phyloP scores from a whole-genome alignment of 2,888 invertebrate species.

The Volucella zonaria region DNA sequence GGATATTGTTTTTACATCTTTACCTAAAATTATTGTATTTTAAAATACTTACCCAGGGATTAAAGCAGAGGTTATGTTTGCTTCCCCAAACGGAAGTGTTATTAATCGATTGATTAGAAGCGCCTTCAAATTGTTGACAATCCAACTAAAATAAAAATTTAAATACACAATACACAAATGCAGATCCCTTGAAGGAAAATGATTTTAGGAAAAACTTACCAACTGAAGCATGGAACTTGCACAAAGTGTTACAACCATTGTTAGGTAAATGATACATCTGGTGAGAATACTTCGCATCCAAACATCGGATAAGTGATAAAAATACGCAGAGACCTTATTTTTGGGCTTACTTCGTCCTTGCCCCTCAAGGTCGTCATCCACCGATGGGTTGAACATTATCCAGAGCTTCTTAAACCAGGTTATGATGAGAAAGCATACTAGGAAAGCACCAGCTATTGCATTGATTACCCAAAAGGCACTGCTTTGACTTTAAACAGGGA shows the following conservation, averaged over 20 bases:
- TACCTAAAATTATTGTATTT: no score
- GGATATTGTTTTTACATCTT: background rate
- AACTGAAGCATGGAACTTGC: slow-evolving; percentile 87
- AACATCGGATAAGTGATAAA: slow-evolving; percentile 85
- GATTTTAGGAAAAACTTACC: slow-evolving; percentile 73
- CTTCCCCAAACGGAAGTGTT: slow-evolving; percentile 66
- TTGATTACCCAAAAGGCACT: slow-evolving; percentile 83
- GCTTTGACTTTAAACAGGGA: slow-evolving; percentile 76
- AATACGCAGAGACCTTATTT: slow-evolving; percentile 83
- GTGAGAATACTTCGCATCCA: slow-evolving; percentile 86
- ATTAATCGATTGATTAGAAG: slow-evolving; percentile 34
- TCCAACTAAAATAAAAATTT: slow-evolving; percentile 74
- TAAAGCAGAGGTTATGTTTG: slow-evolving; percentile 78
- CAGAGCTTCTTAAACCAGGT: slow-evolving; percentile 91
- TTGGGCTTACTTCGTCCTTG: slow-evolving; percentile 81
- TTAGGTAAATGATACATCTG: slow-evolving; percentile 87
- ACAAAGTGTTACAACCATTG: slow-evolving; percentile 86
- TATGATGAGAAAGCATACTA: slow-evolving; percentile 86
- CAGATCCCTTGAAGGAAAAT: background rate
- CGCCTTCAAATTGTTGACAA: slow-evolving; percentile 72
- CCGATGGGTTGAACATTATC: slow-evolving; percentile 82
- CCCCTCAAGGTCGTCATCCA: slow-evolving; percentile 68
- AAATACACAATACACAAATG: background rate
- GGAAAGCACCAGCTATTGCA: slow-evolving; percentile 82
- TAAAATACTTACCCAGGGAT: slow-evolving; percentile 80